Conservation (phyloP, 2,888 invertebrate species). For the Lamellibrachia satsuma region DNA sequence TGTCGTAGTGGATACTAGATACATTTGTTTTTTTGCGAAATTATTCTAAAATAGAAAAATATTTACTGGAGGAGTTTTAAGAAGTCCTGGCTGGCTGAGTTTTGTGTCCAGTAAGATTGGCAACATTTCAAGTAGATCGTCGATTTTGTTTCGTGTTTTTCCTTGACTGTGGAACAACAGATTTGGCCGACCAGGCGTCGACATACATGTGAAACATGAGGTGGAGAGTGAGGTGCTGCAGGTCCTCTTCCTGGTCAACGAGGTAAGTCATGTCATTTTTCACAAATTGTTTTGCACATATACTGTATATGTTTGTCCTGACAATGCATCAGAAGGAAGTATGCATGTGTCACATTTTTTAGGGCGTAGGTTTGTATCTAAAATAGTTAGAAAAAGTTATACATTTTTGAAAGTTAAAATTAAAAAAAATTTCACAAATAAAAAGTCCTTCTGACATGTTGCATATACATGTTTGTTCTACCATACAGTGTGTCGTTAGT, state of each 20-base stretch:
- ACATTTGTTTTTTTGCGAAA: no score
- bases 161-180: slow-evolving; percentile 68
- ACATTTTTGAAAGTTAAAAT: no score
- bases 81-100: not conserved
- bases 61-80: not conserved
- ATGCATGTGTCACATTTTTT: no score
- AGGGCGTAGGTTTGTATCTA: no score
- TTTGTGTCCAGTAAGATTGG: not conserved
- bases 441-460: no score
- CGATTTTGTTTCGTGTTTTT: not conserved
- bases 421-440: no score
- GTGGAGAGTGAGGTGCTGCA: slow-evolving; percentile 80
- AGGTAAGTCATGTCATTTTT: slow-evolving; percentile 67
- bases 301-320: not conserved
- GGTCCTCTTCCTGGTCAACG: slow-evolving; percentile 94
- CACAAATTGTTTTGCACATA: not conserved
- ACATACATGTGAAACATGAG: slow-evolving; percentile 87
- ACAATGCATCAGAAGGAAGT: no score
- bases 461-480: no score
- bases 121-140: not conserved
- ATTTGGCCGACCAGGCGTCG: slow-evolving; percentile 96
- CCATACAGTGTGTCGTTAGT: no score
- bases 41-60: no score
- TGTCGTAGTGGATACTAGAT: no score
- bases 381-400: no score